Percentiles rank a stretch among this genome's conserved stretches.
phyloP scores from a whole-genome alignment of 2,888 invertebrate species.

The Himalopsyche kuldschensis region DNA sequence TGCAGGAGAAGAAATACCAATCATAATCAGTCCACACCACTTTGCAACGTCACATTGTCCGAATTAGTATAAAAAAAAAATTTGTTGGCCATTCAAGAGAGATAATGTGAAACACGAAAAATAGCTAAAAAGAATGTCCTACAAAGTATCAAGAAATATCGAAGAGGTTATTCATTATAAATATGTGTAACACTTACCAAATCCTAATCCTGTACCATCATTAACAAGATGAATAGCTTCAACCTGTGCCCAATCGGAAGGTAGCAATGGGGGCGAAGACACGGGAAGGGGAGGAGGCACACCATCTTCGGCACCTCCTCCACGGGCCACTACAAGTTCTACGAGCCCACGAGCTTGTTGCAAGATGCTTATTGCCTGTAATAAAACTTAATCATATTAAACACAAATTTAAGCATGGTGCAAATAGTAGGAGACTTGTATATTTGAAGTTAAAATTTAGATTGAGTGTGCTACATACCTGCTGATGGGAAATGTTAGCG shows the following conservation, averaged over 20 bases:
- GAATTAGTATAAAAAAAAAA: too few species aligned
- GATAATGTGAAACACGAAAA: too few species aligned
- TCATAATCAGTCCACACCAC: too few species aligned
- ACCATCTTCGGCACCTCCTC: slow-evolving; percentile 56
- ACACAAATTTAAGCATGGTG: neutral
- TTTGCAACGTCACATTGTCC: too few species aligned
- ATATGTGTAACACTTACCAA: slow-evolving; percentile 61
- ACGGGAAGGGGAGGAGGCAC: slow-evolving; percentile 44
- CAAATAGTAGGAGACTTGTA: neutral
- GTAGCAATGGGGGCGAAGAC: slow-evolving; percentile 48
- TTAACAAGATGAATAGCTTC: slow-evolving; percentile 97
- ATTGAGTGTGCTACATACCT: slow-evolving; percentile 52
- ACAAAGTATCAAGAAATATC: neutral
- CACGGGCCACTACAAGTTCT: slow-evolving; percentile 65
- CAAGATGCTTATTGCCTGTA: slow-evolving; percentile 67
- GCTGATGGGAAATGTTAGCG: slow-evolving; percentile 81
- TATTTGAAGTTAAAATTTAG: neutral
- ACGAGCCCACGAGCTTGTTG: slow-evolving; percentile 74
- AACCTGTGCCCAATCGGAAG: slow-evolving; percentile 93
- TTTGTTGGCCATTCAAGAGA: too few species aligned
- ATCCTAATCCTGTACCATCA: slow-evolving; percentile 97
- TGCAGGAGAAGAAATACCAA: too few species aligned
- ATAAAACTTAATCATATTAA: neutral
- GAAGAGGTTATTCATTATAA: neutral
- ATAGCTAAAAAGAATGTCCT: too few species aligned